Percentiles rank a stretch among this genome's conserved stretches.
Evolutionary conservation across 1,140 invertebrate species (phyloP).

Genomic region (Doryteuthis pealeii): DNA sequence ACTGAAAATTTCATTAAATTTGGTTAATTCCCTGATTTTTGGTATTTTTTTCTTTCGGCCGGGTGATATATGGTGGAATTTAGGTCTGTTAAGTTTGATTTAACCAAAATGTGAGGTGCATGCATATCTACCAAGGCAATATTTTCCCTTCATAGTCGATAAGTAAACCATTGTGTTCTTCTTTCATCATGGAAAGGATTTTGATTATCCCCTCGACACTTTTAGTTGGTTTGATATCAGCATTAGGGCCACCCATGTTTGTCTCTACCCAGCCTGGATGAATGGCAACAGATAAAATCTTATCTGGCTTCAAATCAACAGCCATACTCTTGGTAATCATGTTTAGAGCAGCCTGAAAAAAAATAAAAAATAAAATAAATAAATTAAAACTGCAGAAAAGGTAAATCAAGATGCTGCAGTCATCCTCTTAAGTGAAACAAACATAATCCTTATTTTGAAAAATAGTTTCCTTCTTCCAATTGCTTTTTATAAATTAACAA

Average conservation of each 20-base stretch:
- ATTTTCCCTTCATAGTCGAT: background rate
- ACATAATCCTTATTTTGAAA: too few species aligned
- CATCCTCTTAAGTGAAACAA: too few species aligned
- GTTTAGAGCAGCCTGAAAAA: slow-evolving; percentile 78
- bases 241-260: slow-evolving; percentile 81
- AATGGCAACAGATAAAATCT: slow-evolving; percentile 74
- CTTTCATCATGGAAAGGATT: background rate
- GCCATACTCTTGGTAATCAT: slow-evolving; percentile 83
- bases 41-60: too few species aligned
- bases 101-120: too few species aligned
- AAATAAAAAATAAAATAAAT: slow-evolving; percentile 12
- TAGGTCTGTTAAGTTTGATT: too few species aligned
- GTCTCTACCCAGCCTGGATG: slow-evolving; percentile 92
- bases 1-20: too few species aligned
- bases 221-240: slow-evolving; percentile 44
- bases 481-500: too few species aligned
- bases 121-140: background rate
- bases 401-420: slow-evolving; percentile 21
- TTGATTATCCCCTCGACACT: background rate
- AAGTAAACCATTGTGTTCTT: background rate
- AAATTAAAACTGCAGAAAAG: too few species aligned
- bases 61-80: too few species aligned
- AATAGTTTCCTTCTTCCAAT: too few species aligned
- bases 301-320: slow-evolving; percentile 74
- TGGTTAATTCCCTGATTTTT: too few species aligned